Percentiles rank a stretch among this genome's conserved stretches.
phyloP scores from a whole-genome alignment of 2,113 vertebrate species.

The Passer montanus region DNA sequence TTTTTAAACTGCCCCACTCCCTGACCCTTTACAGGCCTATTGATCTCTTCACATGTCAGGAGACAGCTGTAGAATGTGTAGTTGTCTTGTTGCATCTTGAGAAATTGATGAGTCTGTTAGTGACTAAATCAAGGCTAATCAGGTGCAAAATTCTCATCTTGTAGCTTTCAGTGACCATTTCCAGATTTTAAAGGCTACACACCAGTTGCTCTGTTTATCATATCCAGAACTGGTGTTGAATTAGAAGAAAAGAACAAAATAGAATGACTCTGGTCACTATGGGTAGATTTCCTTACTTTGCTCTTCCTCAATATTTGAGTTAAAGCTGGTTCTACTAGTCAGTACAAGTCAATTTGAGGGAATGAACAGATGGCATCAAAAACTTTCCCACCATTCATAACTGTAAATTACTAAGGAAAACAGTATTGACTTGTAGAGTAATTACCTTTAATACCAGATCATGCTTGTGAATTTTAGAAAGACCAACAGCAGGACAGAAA shows the following conservation, averaged over 20 bases:
- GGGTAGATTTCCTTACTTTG: background rate
- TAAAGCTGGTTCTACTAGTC: background rate
- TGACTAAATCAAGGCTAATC: constrained; percentile 51
- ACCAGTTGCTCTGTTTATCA: background rate
- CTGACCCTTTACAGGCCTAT: background rate
- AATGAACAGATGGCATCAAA: background rate
- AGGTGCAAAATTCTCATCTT: constrained; percentile 25
- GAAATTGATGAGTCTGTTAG: constrained; percentile 41
- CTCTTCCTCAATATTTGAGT: background rate
- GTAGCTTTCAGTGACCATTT: constrained; percentile 26
- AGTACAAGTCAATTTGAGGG: background rate
- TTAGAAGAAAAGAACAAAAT: background rate
- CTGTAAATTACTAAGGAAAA: background rate
- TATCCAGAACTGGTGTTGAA: background rate
- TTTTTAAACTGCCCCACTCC: background rate
- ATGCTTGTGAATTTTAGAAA: background rate
- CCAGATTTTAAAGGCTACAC: background rate
- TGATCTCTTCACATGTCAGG: constrained; percentile 22
- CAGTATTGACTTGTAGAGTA: background rate
- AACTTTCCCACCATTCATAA: background rate
- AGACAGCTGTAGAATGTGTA: background rate
- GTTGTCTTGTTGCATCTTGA: constrained; percentile 24
- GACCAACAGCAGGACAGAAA: background rate
- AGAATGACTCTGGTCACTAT: background rate
- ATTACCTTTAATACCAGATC: background rate